Evolutionary conservation across 2,113 vertebrate species (phyloP), one percentile per base, ranked within the genome.

Genomic region (Puma concolor): DNA sequence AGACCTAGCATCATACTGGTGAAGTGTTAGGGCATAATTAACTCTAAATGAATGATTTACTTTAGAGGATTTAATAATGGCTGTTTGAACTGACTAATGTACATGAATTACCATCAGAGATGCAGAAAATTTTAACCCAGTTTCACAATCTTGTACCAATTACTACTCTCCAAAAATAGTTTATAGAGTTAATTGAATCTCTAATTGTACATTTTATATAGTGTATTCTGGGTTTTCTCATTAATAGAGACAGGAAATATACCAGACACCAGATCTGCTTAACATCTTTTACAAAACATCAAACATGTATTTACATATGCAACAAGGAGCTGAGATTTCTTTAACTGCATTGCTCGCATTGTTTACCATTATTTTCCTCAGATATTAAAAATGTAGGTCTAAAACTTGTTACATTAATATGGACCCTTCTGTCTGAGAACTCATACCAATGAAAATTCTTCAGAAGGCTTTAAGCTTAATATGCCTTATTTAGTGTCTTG

Each of bases 31-130:
- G 48, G 1, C 10, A 79, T 54, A 83, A 41, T 81, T 93, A 64
- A 67, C 38, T 88, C 91, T 83, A 87, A 94, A 54, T 67, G 7
- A 96, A 31, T 82, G 19, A 91, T 41, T 92, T 91, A 72, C 17
- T 72, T 87, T 17, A 31, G 36, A 36, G 50, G 7, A 60, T 77
- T 82, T 76, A 76, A 36, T 88, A 94, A 76, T 85, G 57, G 15
- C 12, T 63, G 10, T 76, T 93, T 74, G 13, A 52, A 74, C 29
- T 90, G 7, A 60, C 27, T 69, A 81, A 74, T 29, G 15, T 67
- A 17, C 71, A 17, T 88, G 41, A 86, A 80, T 95, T 80, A 17
- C 14, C 54, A 77, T 52, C 25, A 94, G 11, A 95, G 5, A 52
- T n/a, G 19, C 27, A 88, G 48, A 94, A 60, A 90, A 90, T 52